Percentiles rank a stretch among this genome's conserved stretches.
These are phyloP conservation scores for Stegodyphus mimosarum DNA, from an alignment of 1,140 invertebrate species.

Conservation along the genomic window DNA sequence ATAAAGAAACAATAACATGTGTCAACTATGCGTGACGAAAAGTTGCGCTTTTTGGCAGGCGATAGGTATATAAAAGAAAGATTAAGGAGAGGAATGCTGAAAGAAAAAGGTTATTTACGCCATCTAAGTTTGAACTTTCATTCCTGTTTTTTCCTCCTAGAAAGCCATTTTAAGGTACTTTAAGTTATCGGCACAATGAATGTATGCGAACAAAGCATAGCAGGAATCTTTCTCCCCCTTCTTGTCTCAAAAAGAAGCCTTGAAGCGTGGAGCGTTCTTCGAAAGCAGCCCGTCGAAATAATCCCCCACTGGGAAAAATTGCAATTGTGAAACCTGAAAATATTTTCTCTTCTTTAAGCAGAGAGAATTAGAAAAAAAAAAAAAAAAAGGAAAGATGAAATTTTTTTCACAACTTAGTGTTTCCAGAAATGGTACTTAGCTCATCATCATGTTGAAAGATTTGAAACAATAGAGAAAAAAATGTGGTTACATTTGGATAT, in stretches of 20 bases:
- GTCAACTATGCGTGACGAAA: too few species aligned
- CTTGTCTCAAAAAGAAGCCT: constrained; percentile 22
- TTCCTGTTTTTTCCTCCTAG: constrained; percentile 24
- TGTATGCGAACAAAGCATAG: constrained; percentile 29
- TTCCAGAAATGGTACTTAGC: constrained; percentile 41
- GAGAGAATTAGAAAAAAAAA: not conserved
- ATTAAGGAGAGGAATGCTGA: too few species aligned
- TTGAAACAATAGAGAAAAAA: constrained; percentile 39
- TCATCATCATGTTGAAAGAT: constrained; percentile 53
- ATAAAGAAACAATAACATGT: too few species aligned
- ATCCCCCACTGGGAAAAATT: constrained; percentile 1
- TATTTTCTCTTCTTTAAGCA: constrained; percentile 13
- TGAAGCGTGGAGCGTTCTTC: constrained; percentile 24
- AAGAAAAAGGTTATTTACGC: too few species aligned
- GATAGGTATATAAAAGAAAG: too few species aligned
- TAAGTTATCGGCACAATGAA: constrained; percentile 55
- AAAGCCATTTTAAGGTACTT: constrained; percentile 51
- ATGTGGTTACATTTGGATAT: not conserved
- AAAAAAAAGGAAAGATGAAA: not conserved
- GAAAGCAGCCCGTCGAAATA: not conserved
- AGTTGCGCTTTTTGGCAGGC: too few species aligned
- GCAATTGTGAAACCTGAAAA: constrained; percentile 50
- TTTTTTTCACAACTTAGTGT: constrained; percentile 1
- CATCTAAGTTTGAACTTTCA: too few species aligned
- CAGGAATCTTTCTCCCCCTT: not conserved